A percentile compares a stretch with the other conserved stretches of the same genome.
These are phyloP conservation scores for Meandrusa payeni DNA, from an alignment of 2,888 invertebrate genomes.

Conservation along the genomic window DNA sequence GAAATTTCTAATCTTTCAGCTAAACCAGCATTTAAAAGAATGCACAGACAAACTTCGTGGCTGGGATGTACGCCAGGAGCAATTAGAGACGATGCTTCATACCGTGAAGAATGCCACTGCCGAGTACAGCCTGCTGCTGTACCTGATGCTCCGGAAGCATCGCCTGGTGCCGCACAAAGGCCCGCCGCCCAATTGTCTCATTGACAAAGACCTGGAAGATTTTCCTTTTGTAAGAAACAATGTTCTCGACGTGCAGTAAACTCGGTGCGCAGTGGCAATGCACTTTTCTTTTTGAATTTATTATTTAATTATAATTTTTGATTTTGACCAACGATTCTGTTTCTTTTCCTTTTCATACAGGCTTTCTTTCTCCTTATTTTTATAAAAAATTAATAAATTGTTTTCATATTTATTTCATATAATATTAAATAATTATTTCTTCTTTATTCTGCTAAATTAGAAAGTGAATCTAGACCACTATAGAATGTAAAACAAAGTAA, in stretches of 20 bases:
- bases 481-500: too few relatives aligned
- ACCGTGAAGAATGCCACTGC: constrained; percentile 56
- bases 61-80: constrained; percentile 56
- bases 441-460: too few relatives aligned
- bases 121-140: constrained; percentile 64
- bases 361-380: too few relatives aligned
- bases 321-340: too few relatives aligned
- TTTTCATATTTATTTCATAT: too few relatives aligned
- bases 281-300: not conserved
- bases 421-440: too few relatives aligned
- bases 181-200: constrained; percentile 36
- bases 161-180: constrained; percentile 31
- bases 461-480: too few relatives aligned
- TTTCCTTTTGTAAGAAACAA: constrained; percentile 36
- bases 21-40: constrained; percentile 45
- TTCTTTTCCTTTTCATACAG: too few relatives aligned
- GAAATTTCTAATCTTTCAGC: constrained; percentile 31
- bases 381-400: too few relatives aligned
- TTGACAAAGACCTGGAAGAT: constrained; percentile 42
- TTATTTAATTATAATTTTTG: constrained; percentile 3
- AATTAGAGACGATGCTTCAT: constrained; percentile 50
- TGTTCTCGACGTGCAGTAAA: constrained; percentile 30
- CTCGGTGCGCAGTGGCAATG: too few relatives aligned
- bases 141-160: constrained; percentile 54
- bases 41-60: constrained; percentile 51